These are phyloP conservation scores for Odocoileus hemionus DNA, from an alignment of 2,113 vertebrate genomes.

Conservation along the genomic window DNA sequence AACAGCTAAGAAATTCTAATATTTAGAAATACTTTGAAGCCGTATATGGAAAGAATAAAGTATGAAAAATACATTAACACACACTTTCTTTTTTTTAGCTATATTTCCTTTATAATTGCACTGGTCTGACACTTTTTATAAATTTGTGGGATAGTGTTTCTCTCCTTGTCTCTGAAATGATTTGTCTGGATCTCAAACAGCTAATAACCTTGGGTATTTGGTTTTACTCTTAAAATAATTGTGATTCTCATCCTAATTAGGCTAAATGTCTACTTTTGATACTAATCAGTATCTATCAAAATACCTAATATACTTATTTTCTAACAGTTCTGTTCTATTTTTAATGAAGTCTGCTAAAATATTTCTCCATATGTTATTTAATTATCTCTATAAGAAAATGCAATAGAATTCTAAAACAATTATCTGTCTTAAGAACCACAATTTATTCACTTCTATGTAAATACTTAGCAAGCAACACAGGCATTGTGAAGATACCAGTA, in stretches of 20 bases:
- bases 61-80: not conserved
- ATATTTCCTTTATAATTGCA: not conserved
- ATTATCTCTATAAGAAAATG: not conserved
- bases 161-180: not conserved
- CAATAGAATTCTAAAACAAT: not conserved
- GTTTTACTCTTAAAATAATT: constrained; percentile 1
- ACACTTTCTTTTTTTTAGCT: not conserved
- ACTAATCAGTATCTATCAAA: not conserved
- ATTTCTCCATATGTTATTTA: not conserved
- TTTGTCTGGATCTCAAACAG: not conserved
- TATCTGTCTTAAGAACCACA: not conserved
- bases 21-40: not conserved
- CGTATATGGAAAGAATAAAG: not conserved
- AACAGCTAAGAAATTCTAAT: not conserved
- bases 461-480: not conserved
- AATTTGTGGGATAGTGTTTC: not conserved
- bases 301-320: not conserved
- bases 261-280: not conserved
- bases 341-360: not conserved
- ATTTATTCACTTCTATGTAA: not conserved
- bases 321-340: not conserved
- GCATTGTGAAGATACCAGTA: not conserved
- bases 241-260: not conserved
- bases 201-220: not conserved
- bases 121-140: not conserved